phyloP scores from a whole-genome alignment of 1,140 invertebrate species.

The Protaetia brevitarsis region DNA sequence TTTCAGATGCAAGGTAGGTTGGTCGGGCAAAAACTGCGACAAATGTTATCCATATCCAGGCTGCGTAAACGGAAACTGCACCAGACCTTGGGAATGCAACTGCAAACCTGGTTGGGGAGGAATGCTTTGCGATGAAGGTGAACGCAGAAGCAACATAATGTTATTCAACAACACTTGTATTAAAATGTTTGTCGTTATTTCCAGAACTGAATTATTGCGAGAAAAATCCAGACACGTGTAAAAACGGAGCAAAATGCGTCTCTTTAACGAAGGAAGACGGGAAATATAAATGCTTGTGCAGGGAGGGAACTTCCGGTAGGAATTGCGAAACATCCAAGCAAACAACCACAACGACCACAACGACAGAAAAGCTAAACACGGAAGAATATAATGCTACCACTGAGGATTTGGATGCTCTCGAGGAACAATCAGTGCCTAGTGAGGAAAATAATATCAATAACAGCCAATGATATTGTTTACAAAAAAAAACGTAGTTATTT shows the following conservation, averaged over 20 bases:
- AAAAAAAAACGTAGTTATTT: neutral
- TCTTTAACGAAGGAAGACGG: slow-evolving; percentile 73
- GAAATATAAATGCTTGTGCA: slow-evolving; percentile 66
- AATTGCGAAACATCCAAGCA: slow-evolving; percentile 60
- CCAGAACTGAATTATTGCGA: slow-evolving; percentile 76
- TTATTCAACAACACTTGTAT: neutral
- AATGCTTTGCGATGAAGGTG: slow-evolving; percentile 84
- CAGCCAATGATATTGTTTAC: neutral
- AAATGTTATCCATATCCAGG: slow-evolving; percentile 83
- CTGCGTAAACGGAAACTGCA: slow-evolving; percentile 79
- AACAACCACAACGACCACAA: slow-evolving; percentile 33
- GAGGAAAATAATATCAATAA: slow-evolving; percentile 13
- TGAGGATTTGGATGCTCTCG: neutral
- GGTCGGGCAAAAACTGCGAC: slow-evolving; percentile 76
- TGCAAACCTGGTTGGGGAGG: slow-evolving; percentile 84
- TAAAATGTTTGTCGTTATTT: slow-evolving; percentile 32
- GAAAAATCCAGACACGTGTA: slow-evolving; percentile 64
- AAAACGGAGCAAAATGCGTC: slow-evolving; percentile 77
- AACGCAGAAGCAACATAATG: neutral
- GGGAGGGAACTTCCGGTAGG: slow-evolving; percentile 58
- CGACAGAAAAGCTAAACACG: neutral
- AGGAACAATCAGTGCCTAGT: neutral
- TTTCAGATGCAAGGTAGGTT: slow-evolving; percentile 81
- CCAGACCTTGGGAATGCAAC: slow-evolving; percentile 83
- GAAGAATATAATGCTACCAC: neutral